phyloP scores from a whole-genome alignment of 2,888 invertebrate genomes.

The Acrocyrtus sp. region DNA sequence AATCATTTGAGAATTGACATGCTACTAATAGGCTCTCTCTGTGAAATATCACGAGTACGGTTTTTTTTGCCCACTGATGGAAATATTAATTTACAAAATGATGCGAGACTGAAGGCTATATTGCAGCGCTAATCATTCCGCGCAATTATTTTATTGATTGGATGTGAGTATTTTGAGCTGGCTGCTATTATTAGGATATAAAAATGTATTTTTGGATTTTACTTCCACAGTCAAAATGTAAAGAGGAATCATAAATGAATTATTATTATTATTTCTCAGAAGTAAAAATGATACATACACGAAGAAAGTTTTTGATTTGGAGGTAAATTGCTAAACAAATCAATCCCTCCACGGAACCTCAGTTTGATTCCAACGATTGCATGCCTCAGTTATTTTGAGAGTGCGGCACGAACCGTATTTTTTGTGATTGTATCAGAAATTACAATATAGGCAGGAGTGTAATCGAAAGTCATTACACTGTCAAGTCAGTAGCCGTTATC shows the following conservation, averaged over 20 bases:
- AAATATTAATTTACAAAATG: background rate
- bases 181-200: no score
- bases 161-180: no score
- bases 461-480: slow-evolving; percentile 12
- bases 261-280: no score
- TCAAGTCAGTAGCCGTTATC: background rate
- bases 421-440: background rate
- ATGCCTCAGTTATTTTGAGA: background rate
- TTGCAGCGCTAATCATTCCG: background rate
- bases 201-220: no score
- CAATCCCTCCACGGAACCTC: no score
- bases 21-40: slow-evolving; percentile 31
- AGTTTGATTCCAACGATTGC: background rate
- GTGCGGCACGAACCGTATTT: background rate
- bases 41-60: slow-evolving; percentile 37
- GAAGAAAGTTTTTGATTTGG: no score
- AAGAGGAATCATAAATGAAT: background rate
- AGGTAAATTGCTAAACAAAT: no score
- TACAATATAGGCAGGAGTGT: no score
- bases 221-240: slow-evolving; percentile 1
- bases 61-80: no score
- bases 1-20: slow-evolving; percentile 37
- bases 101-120: background rate
- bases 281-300: no score
- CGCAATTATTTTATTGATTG: no score